A percentile compares a stretch with the other conserved stretches of the same genome.
These are phyloP conservation scores for Ruditapes philippinarum DNA, from an alignment of 1,140 invertebrate genomes.

Conservation along the genomic window DNA sequence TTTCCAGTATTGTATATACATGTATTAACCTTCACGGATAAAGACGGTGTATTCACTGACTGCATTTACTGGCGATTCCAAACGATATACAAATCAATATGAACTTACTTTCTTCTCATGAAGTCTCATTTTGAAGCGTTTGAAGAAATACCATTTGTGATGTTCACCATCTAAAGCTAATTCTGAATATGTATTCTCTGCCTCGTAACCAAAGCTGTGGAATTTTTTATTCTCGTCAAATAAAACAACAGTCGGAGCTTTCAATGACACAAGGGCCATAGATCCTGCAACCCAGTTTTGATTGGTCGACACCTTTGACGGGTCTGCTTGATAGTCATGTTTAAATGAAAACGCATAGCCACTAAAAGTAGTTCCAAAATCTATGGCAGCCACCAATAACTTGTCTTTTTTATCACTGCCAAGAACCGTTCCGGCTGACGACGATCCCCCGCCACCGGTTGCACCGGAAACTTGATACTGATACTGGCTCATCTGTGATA, in stretches of 20 bases:
- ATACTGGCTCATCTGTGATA: too few species aligned
- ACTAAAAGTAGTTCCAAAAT: slow-evolving; percentile 56
- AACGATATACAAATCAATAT: too few species aligned
- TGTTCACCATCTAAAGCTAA: slow-evolving; percentile 55
- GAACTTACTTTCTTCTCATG: slow-evolving; percentile 43
- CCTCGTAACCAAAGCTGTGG: slow-evolving; percentile 67
- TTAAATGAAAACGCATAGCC: slow-evolving; percentile 59
- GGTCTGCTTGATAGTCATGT: slow-evolving; percentile 49
- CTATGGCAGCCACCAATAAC: slow-evolving; percentile 58
- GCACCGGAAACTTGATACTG: background rate
- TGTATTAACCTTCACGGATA: too few species aligned
- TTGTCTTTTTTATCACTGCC: slow-evolving; percentile 45
- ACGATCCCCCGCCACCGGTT: background rate
- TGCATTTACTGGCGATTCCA: too few species aligned
- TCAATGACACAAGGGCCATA: slow-evolving; percentile 35
- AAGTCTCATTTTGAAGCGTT: slow-evolving; percentile 57
- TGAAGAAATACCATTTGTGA: slow-evolving; percentile 61
- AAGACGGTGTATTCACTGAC: too few species aligned
- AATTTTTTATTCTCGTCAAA: slow-evolving; percentile 55
- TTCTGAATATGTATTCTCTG: slow-evolving; percentile 59
- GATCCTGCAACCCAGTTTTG: slow-evolving; percentile 53
- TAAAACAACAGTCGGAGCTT: slow-evolving; percentile 51
- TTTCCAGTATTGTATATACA: too few species aligned
- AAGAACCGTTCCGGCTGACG: background rate
- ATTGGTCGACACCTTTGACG: slow-evolving; percentile 61